Base-by-base conservation (phyloP, 2,113 vertebrate genomes). In the Poeciliopsis occidentalis region DNA sequence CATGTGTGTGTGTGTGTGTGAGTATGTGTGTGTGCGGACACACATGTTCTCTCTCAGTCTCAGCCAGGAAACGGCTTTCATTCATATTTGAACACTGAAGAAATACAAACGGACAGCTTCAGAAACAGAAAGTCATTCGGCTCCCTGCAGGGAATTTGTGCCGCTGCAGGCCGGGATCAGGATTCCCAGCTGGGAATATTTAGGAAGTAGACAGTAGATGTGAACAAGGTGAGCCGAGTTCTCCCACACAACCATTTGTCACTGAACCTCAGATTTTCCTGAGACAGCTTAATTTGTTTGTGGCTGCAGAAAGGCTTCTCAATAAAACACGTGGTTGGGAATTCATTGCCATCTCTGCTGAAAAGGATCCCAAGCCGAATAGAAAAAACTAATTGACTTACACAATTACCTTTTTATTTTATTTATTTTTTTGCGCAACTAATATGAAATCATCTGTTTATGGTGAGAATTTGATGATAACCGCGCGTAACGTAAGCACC, bases 11-110 rank as follows among this genome's bases (percentile, higher is more conserved):
- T 29, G 30, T 31, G 30, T 31, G 29, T 2, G 29, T 29, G 29
- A 2, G 29, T 29, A 3, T 31, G 30, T 31, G 30, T 31, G 30
- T 4, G 30, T 4, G 30, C 4, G 0, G 78, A 91, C 83, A 84
- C 64, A 81, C 83, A 84, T 87, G 84, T 87, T 89, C 85, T 71
- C 74, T 72, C 67, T 85, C 76, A 76, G 73, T 73, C 73, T 79
- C 63, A 31, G 81, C 77, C 86, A 86, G 90, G 88, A 92, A 91
- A 91, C 70, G 82, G 78, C 73, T 84, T 90, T 86, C 82, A 83
- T 72, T 87, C 79, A 76, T 76, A 86, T 79, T 61, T 74, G 69
- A 88, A 78, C 80, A 79, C 70, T 81, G 7, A 71, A 75, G 74
- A 83, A 78, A 73, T 51, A 51, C 32, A 75, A 69, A 24, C 61